These are phyloP conservation scores for Potorous gilbertii DNA, from an alignment of 2,797 vertebrate species.

Conservation along the genomic window DNA sequence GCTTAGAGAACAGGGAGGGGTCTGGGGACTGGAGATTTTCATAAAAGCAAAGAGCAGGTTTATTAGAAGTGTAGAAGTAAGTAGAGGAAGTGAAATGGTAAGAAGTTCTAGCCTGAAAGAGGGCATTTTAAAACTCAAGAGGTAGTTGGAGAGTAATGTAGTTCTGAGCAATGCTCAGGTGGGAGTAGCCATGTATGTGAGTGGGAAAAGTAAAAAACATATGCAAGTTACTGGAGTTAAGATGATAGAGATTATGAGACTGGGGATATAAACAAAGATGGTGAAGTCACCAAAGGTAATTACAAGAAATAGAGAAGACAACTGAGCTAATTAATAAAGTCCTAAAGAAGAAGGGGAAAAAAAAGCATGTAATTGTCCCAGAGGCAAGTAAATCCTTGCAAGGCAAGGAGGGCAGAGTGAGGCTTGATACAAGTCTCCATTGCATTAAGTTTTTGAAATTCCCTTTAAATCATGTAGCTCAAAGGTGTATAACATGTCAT, in stretches of 20 bases:
- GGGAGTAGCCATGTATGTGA: neutral
- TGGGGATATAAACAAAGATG: neutral
- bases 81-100: neutral
- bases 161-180: neutral
- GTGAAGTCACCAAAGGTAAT: neutral
- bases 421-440: slow-evolving; percentile 19
- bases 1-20: neutral
- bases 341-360: neutral
- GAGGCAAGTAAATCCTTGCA: neutral
- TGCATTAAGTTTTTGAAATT: slow-evolving; percentile 18
- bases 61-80: neutral
- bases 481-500: neutral
- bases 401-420: neutral
- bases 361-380: neutral
- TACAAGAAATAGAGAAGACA: neutral
- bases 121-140: neutral
- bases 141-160: neutral
- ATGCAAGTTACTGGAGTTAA: neutral
- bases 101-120: neutral
- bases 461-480: slow-evolving; percentile 17
- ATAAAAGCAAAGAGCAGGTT: neutral
- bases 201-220: neutral
- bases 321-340: neutral
- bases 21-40: neutral
- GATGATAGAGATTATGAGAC: neutral